Base-by-base conservation (phyloP, 2,797 vertebrate species). In the Gambusia yucatana region DNA sequence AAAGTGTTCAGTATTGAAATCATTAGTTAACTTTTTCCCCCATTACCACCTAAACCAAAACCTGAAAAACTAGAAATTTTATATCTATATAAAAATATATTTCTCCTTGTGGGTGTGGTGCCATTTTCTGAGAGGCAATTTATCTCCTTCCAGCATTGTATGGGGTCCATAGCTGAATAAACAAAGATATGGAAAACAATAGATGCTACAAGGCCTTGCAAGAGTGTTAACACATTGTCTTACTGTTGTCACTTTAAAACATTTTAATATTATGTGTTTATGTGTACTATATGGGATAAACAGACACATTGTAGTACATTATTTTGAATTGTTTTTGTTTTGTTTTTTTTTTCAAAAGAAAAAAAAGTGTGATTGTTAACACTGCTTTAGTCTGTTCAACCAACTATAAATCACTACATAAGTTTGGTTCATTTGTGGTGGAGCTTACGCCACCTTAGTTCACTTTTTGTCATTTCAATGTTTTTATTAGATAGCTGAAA, bases 1-100 rank as follows among this genome's bases (percentile, higher is more conserved):
- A 33, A 73, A 36, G 70, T 75, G 77, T 80, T 76, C 4, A 44
- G 46, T 72, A 65, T 63, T 77, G 41, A 16, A 65, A n/a, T 3
- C 6, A 16, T 75, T 30, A 28, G 2, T 75, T 44, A 36, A 4
- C 63, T n/a, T n/a, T 39, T 39, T 36, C 8, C 22, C 50, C 16
- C 9, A 57, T 16, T 57, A 7, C 1, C 71, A 41, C 20, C 55
- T 63, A 63, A 76, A 63, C 1, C 20, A 41, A 22, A 67, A 41
- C 9, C 36, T 41, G 25, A 57, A 57, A 57, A 57, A 57, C 7
- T n/a, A 55, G 3, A 55, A 3, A 50, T 50, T 22, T 22, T 1
- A 30, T 33, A 61, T 61, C 30, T 61, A 61, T 33, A 33, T 61
- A 33, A 3, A 33, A 7, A 33, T 33, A 17, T 17, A 33, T 14